Percentiles rank a stretch among this genome's conserved stretches.
Conservation (phyloP, 2,797 vertebrate species). For the Enteromius anoplus region DNA sequence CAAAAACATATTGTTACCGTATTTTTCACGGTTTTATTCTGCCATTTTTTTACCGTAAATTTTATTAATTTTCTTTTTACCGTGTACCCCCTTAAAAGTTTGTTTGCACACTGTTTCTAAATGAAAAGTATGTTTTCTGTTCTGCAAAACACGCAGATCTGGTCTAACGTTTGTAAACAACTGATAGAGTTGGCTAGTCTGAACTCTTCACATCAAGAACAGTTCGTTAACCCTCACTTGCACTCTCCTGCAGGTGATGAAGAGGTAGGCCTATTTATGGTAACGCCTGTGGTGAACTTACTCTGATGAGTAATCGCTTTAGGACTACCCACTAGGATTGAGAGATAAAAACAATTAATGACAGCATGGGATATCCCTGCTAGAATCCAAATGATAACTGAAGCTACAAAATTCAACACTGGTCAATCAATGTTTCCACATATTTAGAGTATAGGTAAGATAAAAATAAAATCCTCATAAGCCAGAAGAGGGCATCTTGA, state of each 20-base stretch:
- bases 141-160: no score
- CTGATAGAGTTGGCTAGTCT: conserved; percentile 6
- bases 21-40: no score
- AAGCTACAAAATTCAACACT: background rate
- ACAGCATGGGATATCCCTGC: conserved; percentile 22
- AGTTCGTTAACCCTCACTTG: conserved; percentile 14
- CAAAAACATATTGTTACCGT: no score
- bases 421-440: background rate
- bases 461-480: conserved; percentile 27
- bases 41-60: no score
- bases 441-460: background rate
- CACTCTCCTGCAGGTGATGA: conserved; percentile 13
- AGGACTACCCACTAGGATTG: conserved; percentile 46
- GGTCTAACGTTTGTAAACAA: background rate
- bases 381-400: background rate
- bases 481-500: conserved; percentile 33
- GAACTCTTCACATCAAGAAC: background rate
- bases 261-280: conserved; percentile 29
- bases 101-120: background rate
- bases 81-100: background rate
- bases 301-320: conserved; percentile 61
- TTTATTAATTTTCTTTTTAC: no score
- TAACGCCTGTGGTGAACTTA: conserved; percentile 53
- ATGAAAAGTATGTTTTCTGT: background rate
- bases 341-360: conserved; percentile 45